Conservation (phyloP, 1,140 invertebrate species). For the Phthorimaea operculella region DNA sequence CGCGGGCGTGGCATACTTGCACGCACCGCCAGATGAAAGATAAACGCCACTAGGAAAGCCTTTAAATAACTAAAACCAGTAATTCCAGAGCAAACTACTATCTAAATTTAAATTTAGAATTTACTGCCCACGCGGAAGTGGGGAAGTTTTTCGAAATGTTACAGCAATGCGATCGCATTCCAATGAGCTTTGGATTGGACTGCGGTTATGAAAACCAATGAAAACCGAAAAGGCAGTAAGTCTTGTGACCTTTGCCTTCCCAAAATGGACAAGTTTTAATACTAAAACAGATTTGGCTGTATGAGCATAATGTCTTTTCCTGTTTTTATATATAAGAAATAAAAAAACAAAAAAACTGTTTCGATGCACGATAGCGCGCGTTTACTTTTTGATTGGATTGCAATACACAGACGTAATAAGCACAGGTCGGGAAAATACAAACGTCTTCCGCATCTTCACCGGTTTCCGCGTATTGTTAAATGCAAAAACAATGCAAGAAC, state of each 20-base stretch:
- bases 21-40: constrained; percentile 20
- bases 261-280: too few relatives aligned
- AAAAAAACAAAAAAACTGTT: too few relatives aligned
- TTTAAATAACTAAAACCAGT: constrained; percentile 14
- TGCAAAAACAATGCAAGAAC: constrained; percentile 4
- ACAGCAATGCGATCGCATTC: neutral
- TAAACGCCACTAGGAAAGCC: constrained; percentile 14
- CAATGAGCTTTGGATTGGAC: too few relatives aligned
- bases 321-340: too few relatives aligned
- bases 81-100: constrained; percentile 9
- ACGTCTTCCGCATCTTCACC: neutral
- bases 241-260: too few relatives aligned
- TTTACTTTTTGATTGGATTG: too few relatives aligned
- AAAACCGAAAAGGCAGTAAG: too few relatives aligned
- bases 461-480: constrained; percentile 2
- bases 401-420: too few relatives aligned
- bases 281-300: too few relatives aligned
- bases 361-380: too few relatives aligned
- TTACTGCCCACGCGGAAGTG: neutral
- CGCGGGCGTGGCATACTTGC: constrained; percentile 17
- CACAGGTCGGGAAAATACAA: neutral
- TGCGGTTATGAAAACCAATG: too few relatives aligned
- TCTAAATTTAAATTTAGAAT: neutral
- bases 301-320: too few relatives aligned
- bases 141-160: neutral